Conservation (phyloP, 2,888 invertebrate species). For the Philhelius pedissequus region DNA sequence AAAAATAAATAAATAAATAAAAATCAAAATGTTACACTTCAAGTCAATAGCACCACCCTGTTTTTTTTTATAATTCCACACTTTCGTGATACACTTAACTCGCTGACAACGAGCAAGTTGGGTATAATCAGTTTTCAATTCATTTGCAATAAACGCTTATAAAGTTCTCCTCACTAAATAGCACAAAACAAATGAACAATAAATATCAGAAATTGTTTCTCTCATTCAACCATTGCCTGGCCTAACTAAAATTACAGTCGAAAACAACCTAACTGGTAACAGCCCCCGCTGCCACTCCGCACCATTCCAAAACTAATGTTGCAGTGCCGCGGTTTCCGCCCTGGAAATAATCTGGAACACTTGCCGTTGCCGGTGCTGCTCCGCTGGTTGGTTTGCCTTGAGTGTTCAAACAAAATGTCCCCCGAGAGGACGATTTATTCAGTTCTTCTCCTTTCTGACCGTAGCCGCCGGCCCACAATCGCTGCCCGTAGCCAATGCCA, state of each 20-base stretch:
- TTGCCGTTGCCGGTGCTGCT: no score
- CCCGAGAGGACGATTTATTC: constrained; percentile 57
- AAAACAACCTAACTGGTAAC: not conserved
- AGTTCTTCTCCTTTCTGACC: constrained; percentile 46
- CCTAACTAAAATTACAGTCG: not conserved
- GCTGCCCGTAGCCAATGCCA: constrained; percentile 39
- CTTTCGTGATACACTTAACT: constrained; percentile 28
- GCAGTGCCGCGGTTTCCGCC: constrained; percentile 2
- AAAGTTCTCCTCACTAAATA: constrained; percentile 52
- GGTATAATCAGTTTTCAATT: constrained; percentile 60
- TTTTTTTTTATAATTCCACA: not conserved
- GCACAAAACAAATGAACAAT: constrained; percentile 45
- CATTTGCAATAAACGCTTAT: constrained; percentile 61
- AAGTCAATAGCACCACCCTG: constrained; percentile 6
- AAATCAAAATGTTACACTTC: not conserved
- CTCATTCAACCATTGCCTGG: constrained; percentile 15
- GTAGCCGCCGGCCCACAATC: no score
- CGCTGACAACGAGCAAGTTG: not conserved
- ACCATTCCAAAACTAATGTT: not conserved
- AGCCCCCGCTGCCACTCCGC: not conserved
- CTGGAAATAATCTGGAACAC: constrained; percentile 31
- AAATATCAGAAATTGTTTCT: constrained; percentile 58
- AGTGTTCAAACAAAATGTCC: constrained; percentile 54
- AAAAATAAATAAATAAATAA: not conserved
- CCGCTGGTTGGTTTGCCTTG: not conserved